A percentile compares a stretch with the other conserved stretches of the same genome.
These are phyloP conservation scores for Coilia nasus DNA, from an alignment of 2,797 vertebrate genomes.

Conservation along the genomic window DNA sequence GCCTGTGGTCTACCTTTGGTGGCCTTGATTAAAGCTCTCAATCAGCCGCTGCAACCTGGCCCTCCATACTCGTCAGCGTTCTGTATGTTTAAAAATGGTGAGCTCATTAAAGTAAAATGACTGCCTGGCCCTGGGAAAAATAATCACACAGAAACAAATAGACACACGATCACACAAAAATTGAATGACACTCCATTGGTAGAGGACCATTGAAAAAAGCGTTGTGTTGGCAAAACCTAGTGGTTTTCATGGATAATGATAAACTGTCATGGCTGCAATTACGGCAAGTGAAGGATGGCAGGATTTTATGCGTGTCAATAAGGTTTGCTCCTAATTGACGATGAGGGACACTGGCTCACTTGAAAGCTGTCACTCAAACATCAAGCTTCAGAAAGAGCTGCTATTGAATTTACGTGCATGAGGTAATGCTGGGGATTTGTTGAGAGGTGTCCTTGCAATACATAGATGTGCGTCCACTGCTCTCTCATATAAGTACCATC, in stretches of 20 bases:
- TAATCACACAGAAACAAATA: conserved; percentile 66
- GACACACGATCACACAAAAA: conserved; percentile 53
- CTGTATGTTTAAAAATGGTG: conserved; percentile 56
- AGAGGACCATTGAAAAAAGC: conserved; percentile 75
- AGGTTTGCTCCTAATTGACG: conserved; percentile 78
- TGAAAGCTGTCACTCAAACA: conserved; percentile 71
- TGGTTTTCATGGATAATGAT: conserved; percentile 83
- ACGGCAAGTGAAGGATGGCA: conserved; percentile 75
- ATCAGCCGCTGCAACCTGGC: conserved; percentile 57
- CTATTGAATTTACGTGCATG: conserved; percentile 72
- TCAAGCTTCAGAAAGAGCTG: conserved; percentile 64
- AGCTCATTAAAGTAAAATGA: conserved; percentile 84
- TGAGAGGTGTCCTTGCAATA: conserved; percentile 60
- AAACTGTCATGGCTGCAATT: conserved; percentile 82
- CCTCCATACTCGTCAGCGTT: conserved; percentile 53
- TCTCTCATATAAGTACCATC: conserved; percentile 40
- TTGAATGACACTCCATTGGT: conserved; percentile 72
- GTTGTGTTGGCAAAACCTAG: conserved; percentile 75
- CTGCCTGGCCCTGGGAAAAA: conserved; percentile 77
- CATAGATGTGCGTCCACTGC: conserved; percentile 39
- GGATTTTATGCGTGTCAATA: conserved; percentile 73
- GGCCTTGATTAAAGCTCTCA: conserved; percentile 66
- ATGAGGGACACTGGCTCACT: conserved; percentile 75
- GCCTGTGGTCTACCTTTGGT: conserved; percentile 57
- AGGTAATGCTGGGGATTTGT: conserved; percentile 59